Evolutionary conservation across 2,113 vertebrate species (phyloP), one percentile per base, ranked within the genome.

Genomic region (Salvelinus sp.): DNA sequence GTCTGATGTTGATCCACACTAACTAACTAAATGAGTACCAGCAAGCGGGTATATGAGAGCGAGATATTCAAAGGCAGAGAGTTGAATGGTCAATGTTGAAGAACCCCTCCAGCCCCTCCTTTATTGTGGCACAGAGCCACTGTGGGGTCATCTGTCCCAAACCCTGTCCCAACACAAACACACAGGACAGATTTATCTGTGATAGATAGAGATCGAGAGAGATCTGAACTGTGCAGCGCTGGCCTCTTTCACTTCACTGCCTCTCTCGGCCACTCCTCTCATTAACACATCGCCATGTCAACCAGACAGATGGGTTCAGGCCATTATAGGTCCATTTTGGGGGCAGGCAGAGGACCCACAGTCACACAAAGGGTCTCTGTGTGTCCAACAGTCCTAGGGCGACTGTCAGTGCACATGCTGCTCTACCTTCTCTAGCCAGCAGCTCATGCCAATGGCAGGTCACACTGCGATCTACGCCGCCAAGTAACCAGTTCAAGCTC

Each of bases 211-310:
- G 33, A 33, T 1, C 1, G 30, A 33, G 33, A 33, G 33, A 33
- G 38, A 44, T 44, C 38, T 44, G 38, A 44, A 44, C 38, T 44
- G 7, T 20, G 28, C 30, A 38, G 18, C 14, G 74, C 63, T 69
- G 76, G 54, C 70, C 83, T 75, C 74, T 84, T 75, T 76, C 79
- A 82, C 82, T 86, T 75, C 78, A 83, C 76, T 77, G 78, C 63
- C 58, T 74, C 65, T 23, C 33, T 48, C 48, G 44, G 69, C 76
- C 74, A 57, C 12, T 38, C 25, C 16, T 33, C 70, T 70, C 20
- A 70, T 27, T 33, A 78, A 48, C 28, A 79, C 64, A 78, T 48
- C 23, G 1, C 48, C 2, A 28, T 79, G 82, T 72, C 69, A 78
- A 74, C n/a, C 13, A 81, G 71, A 16, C 30, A 50, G 62, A 33